phyloP scores from a whole-genome alignment of 2,888 invertebrate species.

The Perizoma affinitatum region DNA sequence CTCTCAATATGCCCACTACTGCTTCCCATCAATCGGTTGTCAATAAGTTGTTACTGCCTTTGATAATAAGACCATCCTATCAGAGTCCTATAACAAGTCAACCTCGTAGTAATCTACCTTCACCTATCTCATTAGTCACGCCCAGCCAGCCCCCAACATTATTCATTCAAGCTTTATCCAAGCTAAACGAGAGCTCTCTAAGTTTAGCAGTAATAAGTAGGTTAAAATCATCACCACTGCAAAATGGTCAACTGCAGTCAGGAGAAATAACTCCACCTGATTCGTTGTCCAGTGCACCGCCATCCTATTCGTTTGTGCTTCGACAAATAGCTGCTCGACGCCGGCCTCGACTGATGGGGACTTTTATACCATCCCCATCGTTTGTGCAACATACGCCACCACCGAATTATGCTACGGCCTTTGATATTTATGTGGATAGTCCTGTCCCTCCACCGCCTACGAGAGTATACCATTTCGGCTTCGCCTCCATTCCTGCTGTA shows the following conservation, averaged over 20 bases:
- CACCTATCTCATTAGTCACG: constrained; percentile 42
- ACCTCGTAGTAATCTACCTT: constrained; percentile 42
- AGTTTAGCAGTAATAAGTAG: constrained; percentile 45
- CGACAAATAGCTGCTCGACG: constrained; percentile 66
- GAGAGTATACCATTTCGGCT: constrained; percentile 65
- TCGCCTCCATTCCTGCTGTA: constrained; percentile 62
- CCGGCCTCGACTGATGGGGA: constrained; percentile 71
- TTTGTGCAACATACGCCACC: constrained; percentile 73
- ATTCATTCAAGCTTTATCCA: constrained; percentile 64
- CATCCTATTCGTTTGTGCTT: constrained; percentile 75
- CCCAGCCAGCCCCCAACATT: constrained; percentile 58
- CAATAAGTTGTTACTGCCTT: constrained; percentile 24
- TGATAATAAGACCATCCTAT: constrained; percentile 41
- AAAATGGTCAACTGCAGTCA: constrained; percentile 33
- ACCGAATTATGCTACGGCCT: constrained; percentile 72
- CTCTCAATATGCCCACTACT: constrained; percentile 24
- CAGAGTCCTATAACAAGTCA: constrained; percentile 23
- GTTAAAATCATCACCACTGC: constrained; percentile 34
- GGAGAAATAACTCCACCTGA: constrained; percentile 64
- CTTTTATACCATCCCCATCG: constrained; percentile 75
- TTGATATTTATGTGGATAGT: constrained; percentile 72
- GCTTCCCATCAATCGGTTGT: constrained; percentile 9
- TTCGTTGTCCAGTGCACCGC: constrained; percentile 72
- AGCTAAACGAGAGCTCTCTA: constrained; percentile 61
- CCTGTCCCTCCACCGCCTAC: constrained; percentile 56